A percentile compares a stretch with the other conserved stretches of the same genome.
phyloP scores from a whole-genome alignment of 2,888 invertebrate species.

The Ophion obscuratus region DNA sequence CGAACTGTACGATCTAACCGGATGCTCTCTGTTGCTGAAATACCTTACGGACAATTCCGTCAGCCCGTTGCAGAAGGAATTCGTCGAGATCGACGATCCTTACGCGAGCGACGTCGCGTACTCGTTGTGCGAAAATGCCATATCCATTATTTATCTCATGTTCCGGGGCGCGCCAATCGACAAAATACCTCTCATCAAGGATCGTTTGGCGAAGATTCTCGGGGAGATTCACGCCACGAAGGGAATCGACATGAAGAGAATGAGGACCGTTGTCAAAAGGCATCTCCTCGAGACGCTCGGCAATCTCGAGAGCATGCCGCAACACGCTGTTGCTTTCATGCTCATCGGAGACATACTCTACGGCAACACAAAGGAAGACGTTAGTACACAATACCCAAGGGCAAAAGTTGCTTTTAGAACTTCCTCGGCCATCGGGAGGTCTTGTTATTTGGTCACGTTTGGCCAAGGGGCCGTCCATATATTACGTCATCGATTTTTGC shows the following conservation, averaged over 20 bases:
- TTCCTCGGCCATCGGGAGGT: no score
- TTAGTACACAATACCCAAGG: conserved; percentile 83
- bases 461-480: no score
- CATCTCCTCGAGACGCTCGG: conserved; percentile 89
- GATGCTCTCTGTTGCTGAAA: conserved; percentile 89
- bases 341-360: conserved; percentile 94
- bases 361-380: conserved; percentile 90
- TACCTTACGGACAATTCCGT: conserved; percentile 95
- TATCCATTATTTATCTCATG: conserved; percentile 88
- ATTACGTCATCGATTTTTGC: no score
- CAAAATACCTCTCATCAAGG: conserved; percentile 88
- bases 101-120: conserved; percentile 91
- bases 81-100: conserved; percentile 93
- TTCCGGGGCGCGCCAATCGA: conserved; percentile 91
- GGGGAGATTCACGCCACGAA: conserved; percentile 83
- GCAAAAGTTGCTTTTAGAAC: no score
- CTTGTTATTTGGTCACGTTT: no score
- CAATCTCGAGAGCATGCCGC: conserved; percentile 91
- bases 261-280: conserved; percentile 90
- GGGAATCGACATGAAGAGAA: conserved; percentile 90
- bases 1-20: conserved; percentile 87
- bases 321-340: conserved; percentile 90
- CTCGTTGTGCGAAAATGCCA: conserved; percentile 90
- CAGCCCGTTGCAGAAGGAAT: conserved; percentile 92
- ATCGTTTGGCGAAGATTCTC: conserved; percentile 85